These are phyloP conservation scores for Machimus rusticus DNA, from an alignment of 2,888 invertebrate species.

Conservation along the genomic window DNA sequence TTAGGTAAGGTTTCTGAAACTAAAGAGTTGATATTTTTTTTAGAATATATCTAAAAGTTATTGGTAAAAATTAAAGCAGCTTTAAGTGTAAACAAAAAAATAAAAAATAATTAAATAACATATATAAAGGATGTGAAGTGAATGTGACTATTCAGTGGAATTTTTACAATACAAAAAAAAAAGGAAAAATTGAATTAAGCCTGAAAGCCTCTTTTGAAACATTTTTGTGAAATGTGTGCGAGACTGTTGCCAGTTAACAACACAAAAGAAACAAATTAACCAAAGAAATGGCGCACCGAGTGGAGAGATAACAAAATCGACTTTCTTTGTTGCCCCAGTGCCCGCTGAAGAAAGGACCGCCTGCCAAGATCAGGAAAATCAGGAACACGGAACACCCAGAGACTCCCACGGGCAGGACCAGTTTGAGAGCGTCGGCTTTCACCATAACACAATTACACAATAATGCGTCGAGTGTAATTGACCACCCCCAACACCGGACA, in stretches of 20 bases:
- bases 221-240: neutral
- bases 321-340: neutral
- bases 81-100: neutral
- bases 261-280: neutral
- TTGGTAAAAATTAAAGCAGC: neutral
- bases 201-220: neutral
- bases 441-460: constrained; percentile 53
- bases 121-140: neutral
- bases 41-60: neutral
- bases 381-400: constrained; percentile 47
- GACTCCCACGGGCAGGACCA: constrained; percentile 48
- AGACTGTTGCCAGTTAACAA: neutral
- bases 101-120: neutral
- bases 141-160: neutral
- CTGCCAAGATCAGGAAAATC: constrained; percentile 37
- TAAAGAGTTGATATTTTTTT: neutral
- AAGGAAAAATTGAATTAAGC: neutral
- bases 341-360: constrained; percentile 12
- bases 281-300: neutral
- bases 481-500: constrained; percentile 49
- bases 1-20: too few species aligned
- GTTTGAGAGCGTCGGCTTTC: constrained; percentile 50
- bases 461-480: constrained; percentile 53
- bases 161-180: neutral
- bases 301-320: neutral